A percentile compares a stretch with the other conserved stretches of the same genome.
Conservation (phyloP, 35 echinoderm and acorn worm species). For the Antedon bifida region DNA sequence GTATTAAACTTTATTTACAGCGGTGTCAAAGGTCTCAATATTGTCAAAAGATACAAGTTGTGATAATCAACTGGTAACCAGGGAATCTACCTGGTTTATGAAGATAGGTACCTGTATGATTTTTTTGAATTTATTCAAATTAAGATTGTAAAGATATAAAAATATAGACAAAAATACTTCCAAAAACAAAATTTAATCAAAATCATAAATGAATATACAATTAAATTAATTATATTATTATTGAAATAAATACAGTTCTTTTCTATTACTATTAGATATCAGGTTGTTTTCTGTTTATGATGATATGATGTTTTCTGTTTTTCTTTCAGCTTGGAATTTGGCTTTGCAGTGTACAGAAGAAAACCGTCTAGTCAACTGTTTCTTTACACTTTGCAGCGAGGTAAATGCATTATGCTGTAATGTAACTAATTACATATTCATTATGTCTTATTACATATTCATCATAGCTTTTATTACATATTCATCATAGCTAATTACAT, state of each 20-base stretch:
- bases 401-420: conserved; percentile 13
- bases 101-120: conserved; percentile 39
- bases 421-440: too few relatives aligned
- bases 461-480: too few relatives aligned
- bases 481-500: too few relatives aligned
- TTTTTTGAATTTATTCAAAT: background rate
- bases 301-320: conserved; percentile 15
- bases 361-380: conserved; percentile 30
- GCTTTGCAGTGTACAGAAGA: conserved; percentile 39
- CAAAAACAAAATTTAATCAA: too few relatives aligned
- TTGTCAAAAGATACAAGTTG: background rate
- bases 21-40: background rate
- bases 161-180: background rate
- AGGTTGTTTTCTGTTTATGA: too few relatives aligned
- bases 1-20: background rate
- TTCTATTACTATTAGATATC: too few relatives aligned
- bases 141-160: background rate
- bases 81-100: conserved; percentile 67
- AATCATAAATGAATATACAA: too few relatives aligned
- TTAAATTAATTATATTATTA: too few relatives aligned
- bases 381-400: conserved; percentile 61
- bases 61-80: background rate
- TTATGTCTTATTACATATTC: too few relatives aligned
- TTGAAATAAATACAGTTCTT: too few relatives aligned
- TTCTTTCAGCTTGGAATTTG: conserved; percentile 71